Conservation (phyloP, 2,113 vertebrate species). For the Tragelaphus scriptus region DNA sequence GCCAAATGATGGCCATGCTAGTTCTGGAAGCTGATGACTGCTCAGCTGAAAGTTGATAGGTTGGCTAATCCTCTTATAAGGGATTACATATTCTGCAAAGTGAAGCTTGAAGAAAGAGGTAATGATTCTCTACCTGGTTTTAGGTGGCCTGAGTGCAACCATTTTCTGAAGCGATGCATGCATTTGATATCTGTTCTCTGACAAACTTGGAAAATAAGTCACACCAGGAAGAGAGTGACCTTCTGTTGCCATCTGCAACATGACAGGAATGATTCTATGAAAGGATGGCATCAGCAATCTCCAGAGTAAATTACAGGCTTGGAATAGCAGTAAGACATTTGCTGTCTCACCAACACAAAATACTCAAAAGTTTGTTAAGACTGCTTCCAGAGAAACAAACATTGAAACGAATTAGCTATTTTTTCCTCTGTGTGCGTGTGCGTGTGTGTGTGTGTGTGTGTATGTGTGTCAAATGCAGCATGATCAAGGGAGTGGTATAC, state of each 20-base stretch:
- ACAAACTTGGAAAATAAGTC: neutral
- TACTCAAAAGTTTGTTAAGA: slow-evolving; percentile 37
- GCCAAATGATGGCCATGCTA: neutral
- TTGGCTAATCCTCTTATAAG: neutral
- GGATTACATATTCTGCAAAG: neutral
- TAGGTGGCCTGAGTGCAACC: neutral
- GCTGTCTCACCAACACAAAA: slow-evolving; percentile 32
- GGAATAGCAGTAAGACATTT: neutral
- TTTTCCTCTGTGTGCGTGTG: neutral
- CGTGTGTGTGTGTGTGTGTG: neutral
- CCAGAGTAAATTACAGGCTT: slow-evolving; percentile 54
- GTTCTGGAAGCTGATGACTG: neutral
- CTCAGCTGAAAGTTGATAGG: neutral
- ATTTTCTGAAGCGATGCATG: neutral
- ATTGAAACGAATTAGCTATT: slow-evolving; percentile 27
- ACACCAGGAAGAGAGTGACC: neutral
- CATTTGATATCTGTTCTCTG: neutral
- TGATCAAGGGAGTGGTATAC: slow-evolving; percentile 6
- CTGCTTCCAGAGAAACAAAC: slow-evolving; percentile 34
- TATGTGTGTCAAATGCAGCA: neutral
- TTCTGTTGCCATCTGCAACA: slow-evolving; percentile 26
- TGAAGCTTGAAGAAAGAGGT: neutral
- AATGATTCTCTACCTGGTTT: neutral
- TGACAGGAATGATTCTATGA: neutral
- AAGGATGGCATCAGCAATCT: neutral